phyloP scores from a whole-genome alignment of 1,140 invertebrate species.

The Saccostrea glomerata region DNA sequence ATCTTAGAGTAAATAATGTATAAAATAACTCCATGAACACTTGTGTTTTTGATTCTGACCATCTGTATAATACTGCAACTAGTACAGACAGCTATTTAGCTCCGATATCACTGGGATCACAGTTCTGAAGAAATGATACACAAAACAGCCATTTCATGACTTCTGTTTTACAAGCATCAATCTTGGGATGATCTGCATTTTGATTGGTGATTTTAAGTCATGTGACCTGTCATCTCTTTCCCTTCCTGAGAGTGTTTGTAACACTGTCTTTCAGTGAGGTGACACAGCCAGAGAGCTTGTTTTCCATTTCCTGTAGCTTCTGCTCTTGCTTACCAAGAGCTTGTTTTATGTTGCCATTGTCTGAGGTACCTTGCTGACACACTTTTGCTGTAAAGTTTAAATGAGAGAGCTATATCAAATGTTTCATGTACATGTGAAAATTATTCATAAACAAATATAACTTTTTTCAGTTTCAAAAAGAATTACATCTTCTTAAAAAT shows the following conservation, averaged over 20 bases:
- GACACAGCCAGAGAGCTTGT: slow-evolving; percentile 56
- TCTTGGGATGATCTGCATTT: not conserved
- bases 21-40: too few relatives aligned
- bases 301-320: slow-evolving; percentile 52
- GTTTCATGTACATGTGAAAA: too few relatives aligned
- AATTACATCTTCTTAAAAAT: too few relatives aligned
- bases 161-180: not conserved
- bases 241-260: slow-evolving; percentile 54
- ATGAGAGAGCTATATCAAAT: too few relatives aligned
- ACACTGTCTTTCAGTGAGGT: slow-evolving; percentile 60
- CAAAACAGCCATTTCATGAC: not conserved
- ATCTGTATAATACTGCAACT: too few relatives aligned
- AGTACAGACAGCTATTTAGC: too few relatives aligned
- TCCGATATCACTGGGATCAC: too few relatives aligned
- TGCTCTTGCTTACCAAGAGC: slow-evolving; percentile 57
- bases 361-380: slow-evolving; percentile 44
- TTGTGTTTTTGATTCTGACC: too few relatives aligned
- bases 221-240: slow-evolving; percentile 44
- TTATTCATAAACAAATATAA: not conserved
- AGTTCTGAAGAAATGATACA: not conserved
- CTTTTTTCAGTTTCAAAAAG: not conserved
- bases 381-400: slow-evolving; percentile 49
- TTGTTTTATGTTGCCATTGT: slow-evolving; percentile 61
- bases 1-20: too few relatives aligned
- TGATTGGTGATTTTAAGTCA: not conserved